These are phyloP conservation scores for Polyodon spathula DNA, from an alignment of 2,113 vertebrate species.

Conservation along the genomic window DNA sequence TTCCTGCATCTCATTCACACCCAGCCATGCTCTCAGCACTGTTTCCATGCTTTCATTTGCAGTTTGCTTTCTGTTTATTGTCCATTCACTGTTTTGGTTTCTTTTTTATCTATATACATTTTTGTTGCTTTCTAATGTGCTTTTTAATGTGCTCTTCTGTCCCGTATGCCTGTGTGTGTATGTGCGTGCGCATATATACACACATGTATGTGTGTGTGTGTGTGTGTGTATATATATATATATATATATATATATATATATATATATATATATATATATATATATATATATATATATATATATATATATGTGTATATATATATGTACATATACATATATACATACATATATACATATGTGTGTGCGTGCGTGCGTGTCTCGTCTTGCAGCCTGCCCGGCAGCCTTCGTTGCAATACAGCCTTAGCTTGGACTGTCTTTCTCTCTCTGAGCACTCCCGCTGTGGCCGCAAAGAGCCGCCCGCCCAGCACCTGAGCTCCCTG, in stretches of 20 bases:
- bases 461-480: conserved; percentile 5
- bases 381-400: conserved; percentile 15
- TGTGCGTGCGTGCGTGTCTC: conserved; percentile 10
- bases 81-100: neutral
- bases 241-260: no score
- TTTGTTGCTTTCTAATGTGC: neutral
- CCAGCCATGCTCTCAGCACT: no score
- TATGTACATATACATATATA: no score
- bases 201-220: no score
- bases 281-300: no score
- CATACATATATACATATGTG: no score
- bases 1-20: neutral
- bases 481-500: conserved; percentile 2
- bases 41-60: neutral
- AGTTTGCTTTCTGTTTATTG: neutral
- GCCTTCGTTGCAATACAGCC: conserved; percentile 17
- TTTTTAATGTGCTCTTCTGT: neutral
- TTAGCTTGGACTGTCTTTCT: conserved; percentile 17
- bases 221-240: no score
- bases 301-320: no score
- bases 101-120: neutral
- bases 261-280: neutral
- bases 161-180: neutral
- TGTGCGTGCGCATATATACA: no score
- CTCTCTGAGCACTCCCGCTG: conserved; percentile 12